phyloP scores from a whole-genome alignment of 2,797 vertebrate species.

The Gila robusta region DNA sequence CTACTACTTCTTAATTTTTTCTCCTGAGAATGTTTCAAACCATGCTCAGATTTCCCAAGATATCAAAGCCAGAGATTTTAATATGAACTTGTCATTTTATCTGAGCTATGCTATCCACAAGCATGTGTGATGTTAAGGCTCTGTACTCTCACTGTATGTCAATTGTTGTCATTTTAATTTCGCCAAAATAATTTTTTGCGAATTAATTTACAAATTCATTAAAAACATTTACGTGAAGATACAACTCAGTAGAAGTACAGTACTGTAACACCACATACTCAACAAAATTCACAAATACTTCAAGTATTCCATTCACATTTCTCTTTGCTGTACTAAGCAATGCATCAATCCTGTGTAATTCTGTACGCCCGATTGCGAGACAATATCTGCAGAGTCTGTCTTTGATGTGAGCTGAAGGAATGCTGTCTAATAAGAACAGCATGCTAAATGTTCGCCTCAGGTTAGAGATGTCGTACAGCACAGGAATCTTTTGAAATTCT shows the following conservation, averaged over 20 bases:
- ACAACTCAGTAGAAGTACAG: not conserved
- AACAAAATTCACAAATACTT: conserved; percentile 4
- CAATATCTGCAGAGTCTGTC: conserved; percentile 60
- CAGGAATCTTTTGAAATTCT: conserved; percentile 62
- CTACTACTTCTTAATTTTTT: not conserved
- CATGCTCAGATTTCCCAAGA: not conserved
- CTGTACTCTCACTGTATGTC: not conserved
- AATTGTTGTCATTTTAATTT: not conserved
- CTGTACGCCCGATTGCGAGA: conserved; percentile 57
- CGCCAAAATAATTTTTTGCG: not conserved
- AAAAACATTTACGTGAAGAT: not conserved
- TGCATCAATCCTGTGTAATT: conserved; percentile 35
- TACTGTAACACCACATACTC: not conserved
- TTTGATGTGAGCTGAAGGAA: conserved; percentile 72
- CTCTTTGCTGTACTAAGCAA: conserved; percentile 40
- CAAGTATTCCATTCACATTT: conserved; percentile 21
- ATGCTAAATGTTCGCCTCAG: conserved; percentile 70
- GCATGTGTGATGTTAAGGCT: not conserved
- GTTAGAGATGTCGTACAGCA: conserved; percentile 67
- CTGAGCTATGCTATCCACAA: not conserved
- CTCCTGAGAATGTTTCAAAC: not conserved
- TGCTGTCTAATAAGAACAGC: conserved; percentile 71
- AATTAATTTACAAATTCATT: no score
- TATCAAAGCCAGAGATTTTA: not conserved
- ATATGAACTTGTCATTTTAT: not conserved